These are phyloP conservation scores for Poeciliopsis gracilis DNA, from an alignment of 2,797 vertebrate genomes.

Conservation along the genomic window DNA sequence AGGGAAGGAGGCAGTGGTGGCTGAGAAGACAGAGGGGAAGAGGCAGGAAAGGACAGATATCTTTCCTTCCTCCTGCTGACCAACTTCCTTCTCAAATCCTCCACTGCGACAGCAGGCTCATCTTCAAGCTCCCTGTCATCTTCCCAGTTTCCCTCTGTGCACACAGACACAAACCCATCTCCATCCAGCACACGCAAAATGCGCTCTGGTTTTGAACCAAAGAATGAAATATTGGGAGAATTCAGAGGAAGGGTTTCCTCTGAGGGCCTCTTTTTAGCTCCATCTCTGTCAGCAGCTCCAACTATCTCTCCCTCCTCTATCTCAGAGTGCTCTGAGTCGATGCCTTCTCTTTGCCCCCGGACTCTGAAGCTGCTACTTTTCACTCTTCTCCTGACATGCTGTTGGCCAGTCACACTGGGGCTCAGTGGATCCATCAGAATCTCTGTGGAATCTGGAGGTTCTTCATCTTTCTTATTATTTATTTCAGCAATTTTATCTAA, in stretches of 20 bases:
- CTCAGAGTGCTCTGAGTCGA: slow-evolving; percentile 82
- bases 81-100: slow-evolving; percentile 89
- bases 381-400: slow-evolving; percentile 60
- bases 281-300: slow-evolving; percentile 77
- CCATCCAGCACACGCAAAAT: slow-evolving; percentile 85
- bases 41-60: slow-evolving; percentile 79
- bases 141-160: slow-evolving; percentile 85
- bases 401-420: slow-evolving; percentile 38
- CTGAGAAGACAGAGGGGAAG: slow-evolving; percentile 77
- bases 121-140: slow-evolving; percentile 61
- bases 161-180: slow-evolving; percentile 89
- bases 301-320: slow-evolving; percentile 95
- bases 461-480: slow-evolving; percentile 55
- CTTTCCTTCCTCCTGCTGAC: slow-evolving; percentile 87
- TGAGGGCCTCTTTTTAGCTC: slow-evolving; percentile 50
- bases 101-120: slow-evolving; percentile 80
- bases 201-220: slow-evolving; percentile 80
- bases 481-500: slow-evolving; percentile 34
- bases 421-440: slow-evolving; percentile 41
- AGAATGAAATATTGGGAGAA: slow-evolving; percentile 69
- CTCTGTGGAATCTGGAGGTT: slow-evolving; percentile 79
- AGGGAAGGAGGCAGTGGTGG: slow-evolving; percentile 46
- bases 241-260: slow-evolving; percentile 59
- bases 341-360: slow-evolving; percentile 41
- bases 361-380: slow-evolving; percentile 49